These are phyloP conservation scores for Odontocolon sp. DNA, from an alignment of 2,888 invertebrate species.

Conservation along the genomic window DNA sequence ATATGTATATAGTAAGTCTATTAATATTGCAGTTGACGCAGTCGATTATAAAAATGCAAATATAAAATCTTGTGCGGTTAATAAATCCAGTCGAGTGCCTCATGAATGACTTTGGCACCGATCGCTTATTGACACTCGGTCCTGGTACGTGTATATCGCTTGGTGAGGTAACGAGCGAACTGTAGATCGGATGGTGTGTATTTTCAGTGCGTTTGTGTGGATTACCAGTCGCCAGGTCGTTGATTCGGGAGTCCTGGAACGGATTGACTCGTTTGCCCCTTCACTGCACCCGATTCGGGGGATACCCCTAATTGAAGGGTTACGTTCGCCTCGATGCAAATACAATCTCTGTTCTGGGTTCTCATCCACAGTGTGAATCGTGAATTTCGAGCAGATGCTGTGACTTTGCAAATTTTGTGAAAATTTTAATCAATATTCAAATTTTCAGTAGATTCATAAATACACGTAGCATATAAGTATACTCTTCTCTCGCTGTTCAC, in stretches of 20 bases:
- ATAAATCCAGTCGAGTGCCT: background rate
- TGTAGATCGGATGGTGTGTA: background rate
- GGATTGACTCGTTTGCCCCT: slow-evolving; percentile 58
- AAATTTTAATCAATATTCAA: too few relatives aligned
- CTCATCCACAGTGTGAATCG: background rate
- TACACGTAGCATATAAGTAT: too few relatives aligned
- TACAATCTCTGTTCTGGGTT: slow-evolving; percentile 1
- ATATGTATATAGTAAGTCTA: too few relatives aligned
- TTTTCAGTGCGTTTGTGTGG: background rate
- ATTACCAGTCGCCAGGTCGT: slow-evolving; percentile 11
- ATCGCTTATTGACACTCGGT: slow-evolving; percentile 26
- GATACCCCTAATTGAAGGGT: slow-evolving; percentile 54
- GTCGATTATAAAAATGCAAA: background rate
- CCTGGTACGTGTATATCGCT: background rate
- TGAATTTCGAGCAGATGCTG: too few relatives aligned
- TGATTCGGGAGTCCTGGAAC: slow-evolving; percentile 22
- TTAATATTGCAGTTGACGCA: too few relatives aligned
- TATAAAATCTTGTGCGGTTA: background rate
- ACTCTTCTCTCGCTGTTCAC: slow-evolving; percentile 35
- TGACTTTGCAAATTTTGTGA: too few relatives aligned
- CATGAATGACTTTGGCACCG: slow-evolving; percentile 2
- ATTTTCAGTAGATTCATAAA: too few relatives aligned
- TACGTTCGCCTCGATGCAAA: slow-evolving; percentile 39
- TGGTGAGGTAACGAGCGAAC: slow-evolving; percentile 43
- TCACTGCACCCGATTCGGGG: slow-evolving; percentile 48